Evolutionary conservation across 2,113 vertebrate genomes (phyloP).

Genomic region (Tachycineta bicolor): DNA sequence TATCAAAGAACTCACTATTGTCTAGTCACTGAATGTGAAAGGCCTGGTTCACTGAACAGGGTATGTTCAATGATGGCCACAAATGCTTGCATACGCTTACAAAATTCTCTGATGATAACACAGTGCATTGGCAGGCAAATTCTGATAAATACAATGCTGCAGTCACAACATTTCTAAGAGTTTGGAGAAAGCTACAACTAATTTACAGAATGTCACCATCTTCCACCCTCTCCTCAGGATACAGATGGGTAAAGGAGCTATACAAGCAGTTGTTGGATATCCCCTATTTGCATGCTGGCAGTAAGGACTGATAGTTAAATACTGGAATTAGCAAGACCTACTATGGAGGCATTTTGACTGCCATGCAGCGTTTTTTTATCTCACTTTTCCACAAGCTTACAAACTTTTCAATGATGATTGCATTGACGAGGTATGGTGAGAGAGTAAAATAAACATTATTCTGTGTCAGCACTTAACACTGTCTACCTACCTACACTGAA

Average conservation of each 20-base stretch:
- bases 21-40: not conserved
- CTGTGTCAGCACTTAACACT: not conserved
- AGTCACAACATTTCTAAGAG: not conserved
- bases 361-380: not conserved
- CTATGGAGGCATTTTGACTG: not conserved
- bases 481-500: not conserved
- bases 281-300: not conserved
- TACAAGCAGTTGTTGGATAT: not conserved
- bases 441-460: not conserved
- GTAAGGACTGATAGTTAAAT: not conserved
- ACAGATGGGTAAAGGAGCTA: not conserved
- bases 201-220: not conserved
- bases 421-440: not conserved
- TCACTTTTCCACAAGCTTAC: not conserved
- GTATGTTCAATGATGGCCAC: not conserved
- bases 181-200: not conserved
- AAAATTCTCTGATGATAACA: not conserved
- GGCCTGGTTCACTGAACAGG: not conserved
- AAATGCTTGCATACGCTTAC: not conserved
- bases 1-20: not conserved
- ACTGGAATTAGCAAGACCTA: not conserved
- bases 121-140: not conserved
- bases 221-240: not conserved
- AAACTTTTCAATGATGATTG: not conserved
- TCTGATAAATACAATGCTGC: not conserved